Conservation (phyloP, 2,888 invertebrate species). For the Serrognathus titanus region DNA sequence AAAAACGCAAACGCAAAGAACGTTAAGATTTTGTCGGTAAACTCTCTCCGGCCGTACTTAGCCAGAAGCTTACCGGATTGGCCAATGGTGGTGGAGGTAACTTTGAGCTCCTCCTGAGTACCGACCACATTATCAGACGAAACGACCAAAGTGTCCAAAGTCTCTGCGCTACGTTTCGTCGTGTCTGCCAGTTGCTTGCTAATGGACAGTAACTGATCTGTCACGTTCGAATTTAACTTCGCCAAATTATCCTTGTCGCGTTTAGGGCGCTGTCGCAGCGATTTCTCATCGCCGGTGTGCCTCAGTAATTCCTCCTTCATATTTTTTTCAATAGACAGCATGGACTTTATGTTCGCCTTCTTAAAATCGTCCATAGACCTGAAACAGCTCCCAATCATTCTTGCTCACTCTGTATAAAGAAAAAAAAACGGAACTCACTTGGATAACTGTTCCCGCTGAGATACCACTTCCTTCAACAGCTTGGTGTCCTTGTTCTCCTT, state of each 20-base stretch:
- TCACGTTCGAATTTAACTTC: constrained; percentile 73
- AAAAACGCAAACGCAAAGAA: constrained; percentile 86
- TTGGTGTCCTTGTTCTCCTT: constrained; percentile 62
- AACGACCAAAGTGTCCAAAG: constrained; percentile 72
- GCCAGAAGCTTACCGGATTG: constrained; percentile 89
- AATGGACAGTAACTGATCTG: constrained; percentile 80
- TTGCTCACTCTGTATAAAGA: constrained; percentile 1
- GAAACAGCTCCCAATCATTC: constrained; percentile 24
- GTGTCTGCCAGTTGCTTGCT: constrained; percentile 85
- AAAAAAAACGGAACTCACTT: constrained; percentile 46
- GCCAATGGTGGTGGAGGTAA: constrained; percentile 81
- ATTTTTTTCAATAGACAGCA: constrained; percentile 74
- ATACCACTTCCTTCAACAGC: constrained; percentile 63
- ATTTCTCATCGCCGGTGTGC: constrained; percentile 52
- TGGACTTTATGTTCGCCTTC: constrained; percentile 74
- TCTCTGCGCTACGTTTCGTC: constrained; percentile 80
- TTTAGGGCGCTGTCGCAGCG: constrained; percentile 60
- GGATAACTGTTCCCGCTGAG: constrained; percentile 68
- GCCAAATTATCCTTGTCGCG: constrained; percentile 64
- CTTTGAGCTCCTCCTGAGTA: constrained; percentile 77
- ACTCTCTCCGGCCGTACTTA: constrained; percentile 91
- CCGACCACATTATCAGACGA: constrained; percentile 68
- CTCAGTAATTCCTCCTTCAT: constrained; percentile 68
- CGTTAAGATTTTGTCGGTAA: constrained; percentile 90
- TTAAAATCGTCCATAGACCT: constrained; percentile 73